These are phyloP conservation scores for Synanthedon vespiformis DNA, from an alignment of 2,888 invertebrate genomes.

Conservation along the genomic window DNA sequence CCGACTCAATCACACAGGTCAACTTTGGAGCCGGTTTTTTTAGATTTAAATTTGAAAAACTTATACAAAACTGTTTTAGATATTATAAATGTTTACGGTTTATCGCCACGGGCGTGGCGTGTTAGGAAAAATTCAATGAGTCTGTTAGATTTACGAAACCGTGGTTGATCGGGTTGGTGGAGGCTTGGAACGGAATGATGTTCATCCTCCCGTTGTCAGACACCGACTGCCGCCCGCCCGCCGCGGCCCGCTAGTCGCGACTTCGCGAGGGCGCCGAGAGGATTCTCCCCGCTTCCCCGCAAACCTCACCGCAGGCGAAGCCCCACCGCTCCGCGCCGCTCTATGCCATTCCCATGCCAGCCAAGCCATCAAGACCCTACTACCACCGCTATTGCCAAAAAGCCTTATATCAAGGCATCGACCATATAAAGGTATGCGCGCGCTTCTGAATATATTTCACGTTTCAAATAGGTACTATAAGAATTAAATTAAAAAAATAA, in stretches of 20 bases:
- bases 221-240: conserved; percentile 54
- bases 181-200: conserved; percentile 29
- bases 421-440: too few species aligned
- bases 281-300: conserved; percentile 8
- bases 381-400: neutral
- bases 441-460: neutral
- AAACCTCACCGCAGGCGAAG: conserved; percentile 18
- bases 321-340: conserved; percentile 1
- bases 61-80: conserved; percentile 13
- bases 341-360: too few species aligned
- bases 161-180: conserved; percentile 26
- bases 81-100: conserved; percentile 21
- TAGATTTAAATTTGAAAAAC: conserved; percentile 23
- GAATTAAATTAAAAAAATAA: conserved; percentile 7
- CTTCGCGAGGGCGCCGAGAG: neutral
- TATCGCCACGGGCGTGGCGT: conserved; percentile 19
- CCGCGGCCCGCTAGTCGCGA: conserved; percentile 13
- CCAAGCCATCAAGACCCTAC: neutral
- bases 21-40: conserved; percentile 48
- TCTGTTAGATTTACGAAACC: conserved; percentile 37
- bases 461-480: neutral
- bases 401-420: neutral
- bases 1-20: conserved; percentile 61
- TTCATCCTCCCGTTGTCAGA: conserved; percentile 37
- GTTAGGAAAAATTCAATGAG: conserved; percentile 32